Evolutionary conservation across 1,140 invertebrate species (phyloP).

Genomic region (Listronotus oregonensis): DNA sequence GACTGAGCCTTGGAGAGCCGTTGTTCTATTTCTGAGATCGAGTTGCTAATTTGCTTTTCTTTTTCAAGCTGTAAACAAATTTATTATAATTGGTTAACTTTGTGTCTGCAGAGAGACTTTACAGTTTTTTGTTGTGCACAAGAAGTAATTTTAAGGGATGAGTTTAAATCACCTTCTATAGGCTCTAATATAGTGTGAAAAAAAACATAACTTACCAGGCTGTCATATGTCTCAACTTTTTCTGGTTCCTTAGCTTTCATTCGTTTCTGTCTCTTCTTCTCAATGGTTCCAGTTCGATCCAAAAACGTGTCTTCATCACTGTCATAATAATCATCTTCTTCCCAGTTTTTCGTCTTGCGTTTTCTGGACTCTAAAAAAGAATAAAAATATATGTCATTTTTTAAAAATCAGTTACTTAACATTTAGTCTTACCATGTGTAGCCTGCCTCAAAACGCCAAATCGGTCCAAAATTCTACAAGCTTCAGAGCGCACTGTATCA

Average conservation of each 20-base stretch:
- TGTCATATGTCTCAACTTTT: slow-evolving; percentile 77
- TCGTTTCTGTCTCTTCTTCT: slow-evolving; percentile 81
- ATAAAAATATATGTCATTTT: no score
- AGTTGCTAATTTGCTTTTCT: slow-evolving; percentile 63
- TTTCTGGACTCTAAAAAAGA: slow-evolving; percentile 68
- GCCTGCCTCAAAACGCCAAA: slow-evolving; percentile 78
- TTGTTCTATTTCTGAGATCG: slow-evolving; percentile 65
- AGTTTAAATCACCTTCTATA: no score
- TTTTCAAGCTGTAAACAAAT: slow-evolving; percentile 66
- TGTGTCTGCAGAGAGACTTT: no score
- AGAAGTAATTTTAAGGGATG: no score
- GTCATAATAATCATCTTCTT: slow-evolving; percentile 91
- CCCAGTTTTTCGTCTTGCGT: slow-evolving; percentile 77
- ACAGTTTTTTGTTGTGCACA: no score
- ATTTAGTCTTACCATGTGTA: slow-evolving; percentile 66
- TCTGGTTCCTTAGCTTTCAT: slow-evolving; percentile 71
- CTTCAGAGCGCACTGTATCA: slow-evolving; percentile 93
- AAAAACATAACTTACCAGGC: slow-evolving; percentile 63
- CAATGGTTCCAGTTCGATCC: slow-evolving; percentile 91
- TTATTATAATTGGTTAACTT: no score
- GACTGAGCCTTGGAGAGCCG: slow-evolving; percentile 61
- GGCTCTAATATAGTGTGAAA: not conserved
- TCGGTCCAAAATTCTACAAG: slow-evolving; percentile 88
- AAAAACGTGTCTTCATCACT: slow-evolving; percentile 97
- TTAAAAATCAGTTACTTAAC: not conserved